Base-by-base conservation (phyloP, 2,113 vertebrate species). In the Antennarius striatus region DNA sequence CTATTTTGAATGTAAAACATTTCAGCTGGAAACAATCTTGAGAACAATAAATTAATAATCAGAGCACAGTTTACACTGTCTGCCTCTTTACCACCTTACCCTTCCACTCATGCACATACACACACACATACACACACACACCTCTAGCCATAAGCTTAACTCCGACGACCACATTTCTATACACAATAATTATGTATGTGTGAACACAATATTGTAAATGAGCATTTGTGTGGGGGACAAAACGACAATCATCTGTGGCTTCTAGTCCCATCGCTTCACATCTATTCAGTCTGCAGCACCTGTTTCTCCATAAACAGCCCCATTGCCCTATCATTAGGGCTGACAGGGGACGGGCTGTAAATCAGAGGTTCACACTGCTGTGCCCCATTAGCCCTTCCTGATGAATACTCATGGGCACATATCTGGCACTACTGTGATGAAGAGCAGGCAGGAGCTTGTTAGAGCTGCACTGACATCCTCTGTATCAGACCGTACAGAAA, bases 351-450 rank as follows among this genome's bases (percentile, higher is more conserved):
- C 29, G 40, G 59, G 81, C 72, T 68, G 81, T 90, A 90, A 91
- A 91, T 90, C 85, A 88, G 84, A 73, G 73, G 67, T 81, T 90
- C 84, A 76, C 80, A 79, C 69, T 84, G 86, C 75, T 76, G 67
- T 76, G 76, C 64, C 75, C 82, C 80, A 84, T 91, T 88, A 90
- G 85, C 73, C 73, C 62, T 61, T 63, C 46, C 80, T 86, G 84
- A 90, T 93, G 82, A 91, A 92, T 89, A 91, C 86, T 83, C 91
- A 88, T 81, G 79, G 78, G 68, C 85, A 86, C 78, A 81, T 64
- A 70, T 87, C 73, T 88, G 82, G 75, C 83, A 83, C 62, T 64
- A 46, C 59, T 68, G 71, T 83, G 80, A 87, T 81, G 80, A 76
- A 79, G 67, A 76, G 82, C 60, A 46, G 51, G 22, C 65, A 68